Conservation (phyloP, 1,140 invertebrate species). For the Sinonovacula constricta region DNA sequence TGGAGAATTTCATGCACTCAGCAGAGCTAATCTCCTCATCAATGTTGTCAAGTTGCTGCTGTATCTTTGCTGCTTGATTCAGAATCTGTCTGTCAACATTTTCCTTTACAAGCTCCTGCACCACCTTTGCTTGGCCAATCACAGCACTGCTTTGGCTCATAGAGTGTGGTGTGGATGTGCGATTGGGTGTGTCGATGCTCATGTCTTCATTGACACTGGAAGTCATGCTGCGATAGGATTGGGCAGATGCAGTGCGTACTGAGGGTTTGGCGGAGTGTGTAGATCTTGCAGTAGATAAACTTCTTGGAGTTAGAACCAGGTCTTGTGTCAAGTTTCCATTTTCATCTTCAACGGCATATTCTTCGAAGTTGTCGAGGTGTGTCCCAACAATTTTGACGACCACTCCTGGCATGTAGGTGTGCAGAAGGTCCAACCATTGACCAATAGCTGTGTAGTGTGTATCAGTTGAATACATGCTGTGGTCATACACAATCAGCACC, state of each 20-base stretch:
- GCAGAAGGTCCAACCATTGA: slow-evolving; percentile 74
- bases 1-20: slow-evolving; percentile 9
- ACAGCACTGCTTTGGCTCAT: slow-evolving; percentile 14
- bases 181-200: neutral
- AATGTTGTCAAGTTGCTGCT: slow-evolving; percentile 57
- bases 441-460: slow-evolving; percentile 69
- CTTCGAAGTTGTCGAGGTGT: slow-evolving; percentile 63
- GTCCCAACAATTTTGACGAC: slow-evolving; percentile 76
- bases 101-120: slow-evolving; percentile 51
- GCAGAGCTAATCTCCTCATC: slow-evolving; percentile 56
- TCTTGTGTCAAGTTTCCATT: slow-evolving; percentile 39
- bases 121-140: slow-evolving; percentile 43
- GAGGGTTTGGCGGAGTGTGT: neutral
- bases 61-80: slow-evolving; percentile 52
- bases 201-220: neutral
- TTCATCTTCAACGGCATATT: slow-evolving; percentile 49
- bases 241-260: neutral
- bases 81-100: slow-evolving; percentile 60
- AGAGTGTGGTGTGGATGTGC: slow-evolving; percentile 15
- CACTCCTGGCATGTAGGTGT: slow-evolving; percentile 65
- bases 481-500: slow-evolving; percentile 74
- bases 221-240: slow-evolving; percentile 11
- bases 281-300: slow-evolving; percentile 19
- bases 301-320: slow-evolving; percentile 3
- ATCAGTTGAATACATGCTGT: slow-evolving; percentile 63